Percentiles rank a stretch among this genome's conserved stretches.
Conservation (phyloP, 2,113 vertebrate species). For the Nymphicus hollandicus region DNA sequence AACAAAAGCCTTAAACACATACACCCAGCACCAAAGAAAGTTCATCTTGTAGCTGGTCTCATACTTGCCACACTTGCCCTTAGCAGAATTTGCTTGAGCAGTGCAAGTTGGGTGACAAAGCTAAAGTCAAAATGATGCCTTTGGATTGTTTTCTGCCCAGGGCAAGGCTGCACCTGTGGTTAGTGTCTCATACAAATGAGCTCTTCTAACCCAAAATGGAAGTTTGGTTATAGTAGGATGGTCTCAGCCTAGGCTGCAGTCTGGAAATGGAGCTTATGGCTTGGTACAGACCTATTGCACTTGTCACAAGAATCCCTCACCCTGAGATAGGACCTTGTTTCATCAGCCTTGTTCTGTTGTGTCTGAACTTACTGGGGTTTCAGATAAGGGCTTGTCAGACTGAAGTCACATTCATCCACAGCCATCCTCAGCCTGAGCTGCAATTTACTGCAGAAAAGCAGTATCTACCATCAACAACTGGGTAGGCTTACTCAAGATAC, state of each 20-base stretch:
- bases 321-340: background rate
- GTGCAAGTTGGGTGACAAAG: background rate
- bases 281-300: background rate
- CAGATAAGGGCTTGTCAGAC: background rate
- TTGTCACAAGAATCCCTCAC: background rate
- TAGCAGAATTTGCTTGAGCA: background rate
- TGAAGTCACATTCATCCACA: background rate
- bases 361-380: background rate
- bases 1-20: background rate
- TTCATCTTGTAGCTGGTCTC: background rate
- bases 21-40: background rate
- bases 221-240: background rate
- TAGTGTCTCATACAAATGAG: background rate
- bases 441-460: background rate
- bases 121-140: background rate
- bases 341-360: background rate
- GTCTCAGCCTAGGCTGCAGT: background rate
- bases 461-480: accelerated
- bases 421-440: background rate
- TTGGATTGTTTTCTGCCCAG: background rate
- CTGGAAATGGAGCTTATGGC: background rate
- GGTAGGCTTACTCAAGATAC: background rate
- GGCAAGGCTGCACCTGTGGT: background rate
- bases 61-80: background rate
- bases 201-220: background rate